These are phyloP conservation scores for Polypterus bichir DNA, from an alignment of 2,113 vertebrate species.

Conservation along the genomic window DNA sequence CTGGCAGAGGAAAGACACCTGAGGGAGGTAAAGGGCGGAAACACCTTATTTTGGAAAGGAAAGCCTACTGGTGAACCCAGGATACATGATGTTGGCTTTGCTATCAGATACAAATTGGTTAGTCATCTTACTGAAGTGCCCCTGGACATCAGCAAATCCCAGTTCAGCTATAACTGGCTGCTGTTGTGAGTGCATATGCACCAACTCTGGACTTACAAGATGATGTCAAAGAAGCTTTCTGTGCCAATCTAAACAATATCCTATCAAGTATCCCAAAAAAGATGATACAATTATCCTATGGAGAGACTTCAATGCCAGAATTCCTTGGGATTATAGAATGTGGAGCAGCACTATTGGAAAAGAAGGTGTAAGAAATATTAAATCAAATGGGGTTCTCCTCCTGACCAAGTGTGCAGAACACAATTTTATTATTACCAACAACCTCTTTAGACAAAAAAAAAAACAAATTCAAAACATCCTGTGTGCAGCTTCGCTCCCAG, in stretches of 20 bases:
- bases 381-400: constrained; percentile 1
- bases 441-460: neutral
- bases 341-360: neutral
- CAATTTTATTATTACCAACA: constrained; percentile 1
- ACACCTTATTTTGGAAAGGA: too few species aligned
- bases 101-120: neutral
- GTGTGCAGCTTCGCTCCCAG: constrained; percentile 1
- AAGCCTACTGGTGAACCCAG: neutral
- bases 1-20: neutral
- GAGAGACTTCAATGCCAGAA: neutral
- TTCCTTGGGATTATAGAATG: neutral
- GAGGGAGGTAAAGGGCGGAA: neutral
- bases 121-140: constrained; percentile 12
- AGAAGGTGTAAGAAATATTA: neutral
- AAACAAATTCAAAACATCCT: neutral
- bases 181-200: constrained; percentile 10
- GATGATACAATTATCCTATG: constrained; percentile 6
- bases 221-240: constrained; percentile 12
- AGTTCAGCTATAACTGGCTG: constrained; percentile 1
- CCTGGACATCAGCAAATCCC: constrained; percentile 5
- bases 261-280: constrained; percentile 5
- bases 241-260: constrained; percentile 3
- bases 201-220: constrained; percentile 6
- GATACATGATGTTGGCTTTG: neutral
- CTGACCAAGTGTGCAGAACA: neutral